These are phyloP conservation scores for Diabrotica virgifera DNA, from an alignment of 1,140 invertebrate genomes.

Conservation along the genomic window DNA sequence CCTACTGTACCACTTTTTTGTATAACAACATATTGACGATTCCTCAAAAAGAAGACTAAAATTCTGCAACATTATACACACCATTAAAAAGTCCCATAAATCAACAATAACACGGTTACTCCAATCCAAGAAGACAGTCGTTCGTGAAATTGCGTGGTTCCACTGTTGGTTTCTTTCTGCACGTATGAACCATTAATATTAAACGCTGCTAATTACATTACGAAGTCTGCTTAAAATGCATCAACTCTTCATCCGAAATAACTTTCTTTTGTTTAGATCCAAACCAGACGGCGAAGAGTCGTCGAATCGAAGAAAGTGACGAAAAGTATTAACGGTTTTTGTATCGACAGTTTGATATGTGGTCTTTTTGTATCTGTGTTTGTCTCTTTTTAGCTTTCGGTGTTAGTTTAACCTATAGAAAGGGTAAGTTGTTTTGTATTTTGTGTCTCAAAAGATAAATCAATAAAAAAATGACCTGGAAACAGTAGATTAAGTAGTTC, in stretches of 20 bases:
- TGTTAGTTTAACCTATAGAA: not conserved
- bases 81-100: no score
- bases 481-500: no score
- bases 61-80: no score
- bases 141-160: not conserved
- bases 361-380: not conserved
- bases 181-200: not conserved
- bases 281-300: not conserved
- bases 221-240: not conserved
- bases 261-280: not conserved
- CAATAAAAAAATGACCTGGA: no score
- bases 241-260: not conserved
- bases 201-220: not conserved
- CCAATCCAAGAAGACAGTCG: no score
- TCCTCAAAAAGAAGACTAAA: no score
- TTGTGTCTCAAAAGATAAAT: not conserved
- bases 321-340: not conserved
- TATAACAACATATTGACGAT: no score
- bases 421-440: not conserved
- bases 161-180: not conserved
- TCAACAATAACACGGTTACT: no score
- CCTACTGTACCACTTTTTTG: no score
- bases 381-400: not conserved
- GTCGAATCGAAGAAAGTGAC: not conserved
- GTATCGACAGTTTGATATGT: not conserved